Evolutionary conservation across 2,113 vertebrate species (phyloP), one percentile per base, ranked within the genome.

Genomic region (Dipodomys stephensi): DNA sequence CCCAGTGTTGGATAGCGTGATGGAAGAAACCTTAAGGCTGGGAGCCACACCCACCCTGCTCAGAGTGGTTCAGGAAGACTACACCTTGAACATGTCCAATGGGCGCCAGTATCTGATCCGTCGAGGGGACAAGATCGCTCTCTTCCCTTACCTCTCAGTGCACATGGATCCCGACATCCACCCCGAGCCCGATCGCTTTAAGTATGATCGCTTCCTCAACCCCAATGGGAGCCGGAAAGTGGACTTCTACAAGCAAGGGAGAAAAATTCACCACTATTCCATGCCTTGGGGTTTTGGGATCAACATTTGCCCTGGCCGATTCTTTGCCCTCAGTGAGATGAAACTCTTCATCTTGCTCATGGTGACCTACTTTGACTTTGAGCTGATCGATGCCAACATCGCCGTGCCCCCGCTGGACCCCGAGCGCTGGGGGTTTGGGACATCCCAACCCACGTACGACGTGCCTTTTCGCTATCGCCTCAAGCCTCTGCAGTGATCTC

Each of bases 271-370:
- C 90, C 99, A 98, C 44, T 98, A 98, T 97, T 99, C 2, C 97
- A 99, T 99, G 99, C 99, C 99, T 0, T 99, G 99, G 99, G 99
- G 99, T 0, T 98, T 98, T 0, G 99, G 99, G 0, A 91, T 98
- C 49, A 98, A 98, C 88, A 99, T 98, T 92, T 99, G 99, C 64
- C 99, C 99, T 0, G 99, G 99, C 0, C 97, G 99, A 2, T 99
- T 99, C 97, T 99, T 99, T 0, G 99, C 99, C 74, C 87, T 96
- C 0, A 98, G 98, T 20, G 99, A 99, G 97, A 97, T 99, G 6
- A 99, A 99, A 35, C 98, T 99, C 86, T 99, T 99, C 96, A 87
- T 98, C 68, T 99, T 99, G 88, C 95, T 99, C 82, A 98, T 99
- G 98, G 27, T 99, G 76, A 96, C 92, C 2, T 98, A 99, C 79